phyloP scores from a whole-genome alignment of 1,140 invertebrate species.

The Caenorhabditis briggsae region DNA sequence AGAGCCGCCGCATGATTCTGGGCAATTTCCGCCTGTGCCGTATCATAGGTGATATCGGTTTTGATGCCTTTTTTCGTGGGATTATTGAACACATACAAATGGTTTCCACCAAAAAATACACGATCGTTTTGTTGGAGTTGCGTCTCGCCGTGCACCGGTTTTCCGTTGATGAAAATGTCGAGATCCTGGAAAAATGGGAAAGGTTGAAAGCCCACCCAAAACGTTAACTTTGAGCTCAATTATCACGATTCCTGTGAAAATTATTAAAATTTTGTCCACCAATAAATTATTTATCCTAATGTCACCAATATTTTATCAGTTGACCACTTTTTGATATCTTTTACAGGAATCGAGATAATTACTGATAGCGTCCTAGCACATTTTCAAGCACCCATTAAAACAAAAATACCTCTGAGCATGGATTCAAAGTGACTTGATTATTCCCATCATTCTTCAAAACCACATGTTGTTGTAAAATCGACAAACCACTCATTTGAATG shows the following conservation, averaged over 20 bases:
- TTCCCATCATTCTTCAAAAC: slow-evolving; percentile 79
- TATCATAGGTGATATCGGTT: slow-evolving; percentile 80
- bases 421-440: slow-evolving; percentile 80
- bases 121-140: slow-evolving; percentile 81
- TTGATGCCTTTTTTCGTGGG: slow-evolving; percentile 76
- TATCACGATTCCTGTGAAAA: no score
- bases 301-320: no score
- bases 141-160: slow-evolving; percentile 78
- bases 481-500: slow-evolving; percentile 81
- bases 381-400: no score
- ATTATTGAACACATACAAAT: slow-evolving; percentile 81
- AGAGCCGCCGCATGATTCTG: slow-evolving; percentile 80
- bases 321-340: no score
- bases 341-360: no score
- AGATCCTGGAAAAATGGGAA: slow-evolving; percentile 76
- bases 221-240: slow-evolving; percentile 60
- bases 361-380: no score
- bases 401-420: no score
- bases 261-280: no score
- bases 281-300: no score
- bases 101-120: slow-evolving; percentile 82
- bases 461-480: slow-evolving; percentile 81
- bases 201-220: neutral
- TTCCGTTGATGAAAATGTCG: slow-evolving; percentile 81
- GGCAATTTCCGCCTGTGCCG: slow-evolving; percentile 82